A percentile compares a stretch with the other conserved stretches of the same genome.
Conservation (phyloP, 2,113 vertebrate species). For the Pontoporia blainvillei region DNA sequence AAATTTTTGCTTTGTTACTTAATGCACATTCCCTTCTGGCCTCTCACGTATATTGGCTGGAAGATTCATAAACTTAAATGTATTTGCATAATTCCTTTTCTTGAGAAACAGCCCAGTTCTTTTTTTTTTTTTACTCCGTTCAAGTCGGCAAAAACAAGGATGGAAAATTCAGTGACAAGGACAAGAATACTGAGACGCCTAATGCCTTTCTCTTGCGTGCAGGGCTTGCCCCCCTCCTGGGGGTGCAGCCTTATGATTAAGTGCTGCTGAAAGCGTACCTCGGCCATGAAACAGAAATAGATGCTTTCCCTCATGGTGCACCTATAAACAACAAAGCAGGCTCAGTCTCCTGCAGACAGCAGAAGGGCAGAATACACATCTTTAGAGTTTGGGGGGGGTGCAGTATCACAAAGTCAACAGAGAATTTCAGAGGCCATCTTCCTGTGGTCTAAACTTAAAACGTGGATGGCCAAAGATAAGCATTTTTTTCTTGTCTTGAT, state of each 20-base stretch:
- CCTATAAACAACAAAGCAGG: background rate
- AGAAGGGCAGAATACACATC: background rate
- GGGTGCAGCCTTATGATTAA: rapidly evolving
- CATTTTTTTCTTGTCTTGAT: background rate
- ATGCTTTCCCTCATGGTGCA: background rate
- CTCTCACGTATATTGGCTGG: background rate
- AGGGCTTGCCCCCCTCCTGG: too few species aligned
- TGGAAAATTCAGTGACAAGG: background rate
- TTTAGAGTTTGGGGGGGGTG: background rate
- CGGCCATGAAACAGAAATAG: rapidly evolving
- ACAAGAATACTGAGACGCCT: background rate
- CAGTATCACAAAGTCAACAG: background rate
- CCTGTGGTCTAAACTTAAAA: background rate
- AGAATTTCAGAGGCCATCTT: background rate
- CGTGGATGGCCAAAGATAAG: background rate
- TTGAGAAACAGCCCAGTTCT: background rate
- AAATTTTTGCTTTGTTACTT: background rate
- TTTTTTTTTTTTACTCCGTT: background rate
- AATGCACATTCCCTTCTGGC: background rate
- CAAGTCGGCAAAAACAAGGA: background rate
- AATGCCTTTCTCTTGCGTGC: background rate
- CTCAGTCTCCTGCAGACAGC: background rate
- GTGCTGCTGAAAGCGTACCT: background rate
- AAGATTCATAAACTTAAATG: background rate
- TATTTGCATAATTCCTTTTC: background rate